Base-by-base conservation (phyloP, 2,797 vertebrate genomes). In the Tragopan temminckii region DNA sequence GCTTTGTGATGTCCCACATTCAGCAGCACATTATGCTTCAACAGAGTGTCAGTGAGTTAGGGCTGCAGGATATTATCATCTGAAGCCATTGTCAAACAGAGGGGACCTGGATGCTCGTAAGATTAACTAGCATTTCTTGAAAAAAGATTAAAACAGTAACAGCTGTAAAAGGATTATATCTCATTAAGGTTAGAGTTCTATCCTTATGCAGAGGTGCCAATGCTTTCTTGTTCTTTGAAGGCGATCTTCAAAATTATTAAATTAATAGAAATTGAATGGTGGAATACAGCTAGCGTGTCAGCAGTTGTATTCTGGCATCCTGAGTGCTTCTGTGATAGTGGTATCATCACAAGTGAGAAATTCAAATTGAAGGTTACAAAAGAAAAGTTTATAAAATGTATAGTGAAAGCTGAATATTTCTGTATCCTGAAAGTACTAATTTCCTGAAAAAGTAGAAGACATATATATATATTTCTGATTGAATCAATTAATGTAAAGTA, bases 1-100 rank as follows among this genome's bases (percentile, higher is more conserved):
- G 84, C 82, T 94, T 90, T 95, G 36, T 2, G 3, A 57, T 95
- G 93, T 50, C 87, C 96, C 95, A 97, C 75, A 94, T 95, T 93
- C 50, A 46, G 61, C 67, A 89, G 80, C 7, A 3, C 62, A 71
- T 85, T 50, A 55, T 69, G 40, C 31, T 46, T 85, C 58, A 17
- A 57, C 24, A 42, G 53, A 42, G n/a, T 43, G 45, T 86, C 82
- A 69, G 15, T 77, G 40, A 4, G 1, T 77, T 88, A 74, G 66
- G 63, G 77, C 53, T 89, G 27, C 20, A 42, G 76, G 80, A 89
- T 89, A 48, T 46, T 71, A 55, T 69, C 69, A 94, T 61, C 59
- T 42, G 66, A 29, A 15, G 42, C 48, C 10, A 4, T 62, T 52
- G 46, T 55, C 59, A 82, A 71, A 78, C 53, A 53, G 33, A 62